Percentiles rank a stretch among this genome's conserved stretches.
phyloP scores from a whole-genome alignment of 2,113 vertebrate species.

The Tyrannus savana region DNA sequence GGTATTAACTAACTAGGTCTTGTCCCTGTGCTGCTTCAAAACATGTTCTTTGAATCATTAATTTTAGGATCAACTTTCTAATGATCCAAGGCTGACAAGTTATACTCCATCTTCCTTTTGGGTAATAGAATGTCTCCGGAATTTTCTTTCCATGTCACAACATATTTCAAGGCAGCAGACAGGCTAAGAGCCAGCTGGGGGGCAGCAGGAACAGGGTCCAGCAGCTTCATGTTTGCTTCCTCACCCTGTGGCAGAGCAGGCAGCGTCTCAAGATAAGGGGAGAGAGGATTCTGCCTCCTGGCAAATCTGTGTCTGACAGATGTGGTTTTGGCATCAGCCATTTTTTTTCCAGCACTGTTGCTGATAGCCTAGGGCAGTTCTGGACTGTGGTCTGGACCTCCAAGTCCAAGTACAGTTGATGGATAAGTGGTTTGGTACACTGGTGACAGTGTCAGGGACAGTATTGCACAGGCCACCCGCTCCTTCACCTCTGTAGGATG shows the following conservation, averaged over 20 bases:
- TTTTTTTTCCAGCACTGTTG: background rate
- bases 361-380: background rate
- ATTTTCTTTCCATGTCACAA: background rate
- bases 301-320: background rate
- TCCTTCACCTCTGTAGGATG: background rate
- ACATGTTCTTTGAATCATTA: background rate
- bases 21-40: background rate
- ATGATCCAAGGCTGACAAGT: background rate
- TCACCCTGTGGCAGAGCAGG: accelerated
- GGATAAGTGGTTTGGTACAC: background rate
- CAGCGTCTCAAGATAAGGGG: background rate
- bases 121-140: background rate
- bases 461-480: accelerated
- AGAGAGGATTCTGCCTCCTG: background rate
- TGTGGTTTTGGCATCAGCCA: background rate
- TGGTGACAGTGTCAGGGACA: accelerated
- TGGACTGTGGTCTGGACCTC: background rate
- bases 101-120: background rate
- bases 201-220: background rate
- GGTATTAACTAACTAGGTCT: background rate
- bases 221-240: background rate
- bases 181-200: background rate
- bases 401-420: background rate
- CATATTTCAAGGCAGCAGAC: background rate
- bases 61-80: background rate